Evolutionary conservation across 1,140 invertebrate genomes (phyloP), one percentile per base, ranked within the genome.

Genomic region (Zaprionus ghesquierei): DNA sequence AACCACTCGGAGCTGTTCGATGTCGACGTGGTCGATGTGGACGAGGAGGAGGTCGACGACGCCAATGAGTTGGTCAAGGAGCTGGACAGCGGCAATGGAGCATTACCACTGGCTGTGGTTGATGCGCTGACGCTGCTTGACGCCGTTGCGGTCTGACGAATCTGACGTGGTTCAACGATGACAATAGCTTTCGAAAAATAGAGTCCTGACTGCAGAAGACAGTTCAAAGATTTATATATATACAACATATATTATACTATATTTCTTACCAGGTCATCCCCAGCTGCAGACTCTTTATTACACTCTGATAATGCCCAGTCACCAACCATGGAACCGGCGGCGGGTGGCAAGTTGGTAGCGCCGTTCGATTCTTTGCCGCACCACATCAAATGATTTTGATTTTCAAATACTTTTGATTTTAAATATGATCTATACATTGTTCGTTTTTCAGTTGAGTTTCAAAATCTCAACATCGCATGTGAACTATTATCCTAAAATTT

Each of bases 391-490:
- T 46, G 54, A 58, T 41, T 59, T 71, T 29, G 44, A 59, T 66
- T 59, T 71, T 71, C 54, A 41, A 51, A 53, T 41, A 66, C 54
- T 71, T 59, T 13, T 59, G 69, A 71, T 71, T 71, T 70, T 53
- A 66, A 66, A 59, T 25, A 33, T 33, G 54, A 38, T 44, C 22
- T 58, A 20, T 51, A 38, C 69, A 71, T 58, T 50, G 23, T 51
- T n/a, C 23, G 23, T 18, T 55, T 44, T 41, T 41, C 6, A 41
- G n/a, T 41, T 15, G 13, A 20, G 12, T 38, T 35, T 56, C 9
- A 55, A 49, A 22, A 15, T 3, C 4, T 31, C 12, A 5, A 10
- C 15, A 25, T 10, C 1, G 13, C 20, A 35, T 5, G 8, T 22
- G 6, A 1, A 5, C n/a, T 15, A 46, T n/a, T 4, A 5, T 8